Conservation (phyloP, 2,797 vertebrate genomes). For the Phyllotis vaccarum region DNA sequence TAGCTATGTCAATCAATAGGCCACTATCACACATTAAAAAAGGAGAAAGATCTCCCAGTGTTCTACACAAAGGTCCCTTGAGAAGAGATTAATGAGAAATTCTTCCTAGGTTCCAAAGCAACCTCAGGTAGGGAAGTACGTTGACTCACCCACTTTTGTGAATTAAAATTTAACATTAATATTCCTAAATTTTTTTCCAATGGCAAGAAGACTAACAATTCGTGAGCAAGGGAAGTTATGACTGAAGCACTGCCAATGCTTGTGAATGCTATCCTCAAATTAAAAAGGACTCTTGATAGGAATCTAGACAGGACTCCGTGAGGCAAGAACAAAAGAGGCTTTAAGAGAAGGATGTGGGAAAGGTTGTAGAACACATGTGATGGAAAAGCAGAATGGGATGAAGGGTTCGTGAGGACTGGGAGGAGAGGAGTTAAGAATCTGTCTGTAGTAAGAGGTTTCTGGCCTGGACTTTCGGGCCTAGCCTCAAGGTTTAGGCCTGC, state of each 20-base stretch:
- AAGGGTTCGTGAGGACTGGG: too few relatives aligned
- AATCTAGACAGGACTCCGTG: background rate
- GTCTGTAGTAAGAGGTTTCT: too few relatives aligned
- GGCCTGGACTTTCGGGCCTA: too few relatives aligned
- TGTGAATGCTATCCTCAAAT: background rate
- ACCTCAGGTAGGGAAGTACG: background rate
- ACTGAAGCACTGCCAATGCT: background rate
- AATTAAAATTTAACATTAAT: conserved; percentile 45
- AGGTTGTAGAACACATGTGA: background rate
- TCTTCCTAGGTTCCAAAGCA: background rate
- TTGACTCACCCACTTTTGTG: background rate
- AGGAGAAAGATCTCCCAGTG: background rate
- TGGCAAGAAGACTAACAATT: background rate
- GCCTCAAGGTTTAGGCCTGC: too few relatives aligned
- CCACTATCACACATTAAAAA: background rate
- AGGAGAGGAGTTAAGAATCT: background rate
- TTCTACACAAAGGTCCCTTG: background rate
- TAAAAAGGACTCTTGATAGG: conserved; percentile 34
- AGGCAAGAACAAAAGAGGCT: background rate
- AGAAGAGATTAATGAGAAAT: background rate
- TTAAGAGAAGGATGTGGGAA: background rate
- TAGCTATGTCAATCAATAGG: background rate
- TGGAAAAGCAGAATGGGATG: background rate
- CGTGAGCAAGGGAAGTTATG: background rate
- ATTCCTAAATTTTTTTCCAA: conserved; percentile 7